A percentile compares a stretch with the other conserved stretches of the same genome.
These are phyloP conservation scores for Morbakka virulenta DNA, from an alignment of 30 jellyfish, hydroid and myxozoan genomes.

Conservation along the genomic window DNA sequence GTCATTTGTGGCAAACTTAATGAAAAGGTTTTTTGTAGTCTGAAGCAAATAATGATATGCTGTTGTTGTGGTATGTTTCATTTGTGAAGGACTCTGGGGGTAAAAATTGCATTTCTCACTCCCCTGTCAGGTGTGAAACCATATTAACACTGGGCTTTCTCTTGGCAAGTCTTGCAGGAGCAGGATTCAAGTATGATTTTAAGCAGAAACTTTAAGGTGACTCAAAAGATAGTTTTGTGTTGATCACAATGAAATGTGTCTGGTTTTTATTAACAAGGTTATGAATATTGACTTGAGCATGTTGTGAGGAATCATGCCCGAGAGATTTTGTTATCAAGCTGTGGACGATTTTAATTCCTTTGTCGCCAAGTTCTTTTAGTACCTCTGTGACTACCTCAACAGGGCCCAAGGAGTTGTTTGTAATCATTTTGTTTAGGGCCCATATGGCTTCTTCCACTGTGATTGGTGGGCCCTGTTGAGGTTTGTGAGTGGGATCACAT, in stretches of 20 bases:
- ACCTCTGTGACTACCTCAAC: background rate
- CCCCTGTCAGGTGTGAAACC: slow-evolving; percentile 5
- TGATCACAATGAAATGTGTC: background rate
- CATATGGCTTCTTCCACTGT: background rate
- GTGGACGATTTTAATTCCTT: slow-evolving; percentile 4
- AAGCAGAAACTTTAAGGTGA: slow-evolving; percentile 6
- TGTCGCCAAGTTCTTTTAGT: background rate
- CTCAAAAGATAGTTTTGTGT: background rate
- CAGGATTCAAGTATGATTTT: slow-evolving; percentile 2
- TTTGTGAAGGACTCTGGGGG: background rate
- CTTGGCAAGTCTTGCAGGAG: background rate
- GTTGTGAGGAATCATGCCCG: background rate
- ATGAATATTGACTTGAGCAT: slow-evolving; percentile 4
- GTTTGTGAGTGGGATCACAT: background rate
- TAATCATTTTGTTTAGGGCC: background rate
- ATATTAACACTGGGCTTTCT: background rate
- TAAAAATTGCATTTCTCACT: background rate
- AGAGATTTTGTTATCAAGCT: background rate
- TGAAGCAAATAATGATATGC: background rate
- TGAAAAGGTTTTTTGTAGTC: background rate
- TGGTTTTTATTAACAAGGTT: background rate
- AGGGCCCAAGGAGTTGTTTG: background rate
- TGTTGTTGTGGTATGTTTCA: background rate
- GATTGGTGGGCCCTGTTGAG: slow-evolving; percentile 1
- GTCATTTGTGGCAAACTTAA: background rate